These are phyloP conservation scores for Spongilla lacustris DNA, from an alignment of 37 sponge, comb jelly and placozoan genomes.

Conservation along the genomic window DNA sequence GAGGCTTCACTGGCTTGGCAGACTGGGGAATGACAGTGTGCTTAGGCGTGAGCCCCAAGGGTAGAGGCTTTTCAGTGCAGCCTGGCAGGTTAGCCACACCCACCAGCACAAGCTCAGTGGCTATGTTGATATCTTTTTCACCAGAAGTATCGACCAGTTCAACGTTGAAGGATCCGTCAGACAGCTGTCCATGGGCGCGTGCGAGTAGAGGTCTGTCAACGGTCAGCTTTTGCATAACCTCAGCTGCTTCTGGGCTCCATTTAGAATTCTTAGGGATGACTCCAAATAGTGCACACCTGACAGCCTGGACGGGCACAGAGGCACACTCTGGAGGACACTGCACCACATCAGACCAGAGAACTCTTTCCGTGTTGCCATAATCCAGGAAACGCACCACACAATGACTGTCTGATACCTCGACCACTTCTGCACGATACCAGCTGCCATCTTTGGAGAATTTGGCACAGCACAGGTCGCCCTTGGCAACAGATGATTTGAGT, in stretches of 20 bases:
- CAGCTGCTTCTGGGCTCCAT: not conserved
- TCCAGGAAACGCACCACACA: slow-evolving; percentile 43
- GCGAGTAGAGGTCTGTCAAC: not conserved
- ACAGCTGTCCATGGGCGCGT: not conserved
- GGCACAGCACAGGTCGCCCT: slow-evolving; percentile 26
- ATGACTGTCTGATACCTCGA: slow-evolving; percentile 15
- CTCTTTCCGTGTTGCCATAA: slow-evolving; percentile 30
- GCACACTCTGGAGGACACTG: not conserved
- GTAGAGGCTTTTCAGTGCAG: not conserved
- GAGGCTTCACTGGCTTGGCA: not conserved
- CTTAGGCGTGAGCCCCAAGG: not conserved
- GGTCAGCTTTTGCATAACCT: not conserved
- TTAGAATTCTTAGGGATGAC: not conserved
- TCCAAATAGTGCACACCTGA: slow-evolving; percentile 32
- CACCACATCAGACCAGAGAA: not conserved
- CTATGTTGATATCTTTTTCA: slow-evolving; percentile 9
- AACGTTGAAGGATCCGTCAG: not conserved
- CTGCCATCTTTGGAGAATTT: slow-evolving; percentile 27
- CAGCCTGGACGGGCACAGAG: slow-evolving; percentile 34
- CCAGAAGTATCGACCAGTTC: slow-evolving; percentile 20
- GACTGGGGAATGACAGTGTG: slow-evolving; percentile 1
- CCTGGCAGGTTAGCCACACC: not conserved
- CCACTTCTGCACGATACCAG: slow-evolving; percentile 44
- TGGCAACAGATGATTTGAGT: not conserved
- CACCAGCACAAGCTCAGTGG: not conserved